phyloP scores from a whole-genome alignment of 2,888 invertebrate genomes.

The Galeruca laticollis region DNA sequence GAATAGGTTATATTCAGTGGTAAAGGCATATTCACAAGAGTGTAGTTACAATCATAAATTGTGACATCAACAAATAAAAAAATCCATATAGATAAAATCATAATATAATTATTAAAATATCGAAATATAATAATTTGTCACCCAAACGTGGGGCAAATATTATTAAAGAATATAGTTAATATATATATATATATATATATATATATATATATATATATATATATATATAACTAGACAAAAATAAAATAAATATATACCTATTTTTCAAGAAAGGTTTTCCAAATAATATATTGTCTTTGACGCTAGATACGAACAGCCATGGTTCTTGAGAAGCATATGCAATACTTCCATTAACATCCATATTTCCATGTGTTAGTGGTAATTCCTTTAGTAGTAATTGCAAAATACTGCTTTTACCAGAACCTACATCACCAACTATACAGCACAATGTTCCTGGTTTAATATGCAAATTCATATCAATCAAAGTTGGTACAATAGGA shows the following conservation, averaged over 20 bases:
- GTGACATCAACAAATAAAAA: too few relatives aligned
- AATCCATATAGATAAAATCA: too few relatives aligned
- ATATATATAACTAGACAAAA: neutral
- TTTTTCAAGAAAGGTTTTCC: conserved; percentile 74
- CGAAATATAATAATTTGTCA: too few relatives aligned
- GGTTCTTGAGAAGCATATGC: conserved; percentile 85
- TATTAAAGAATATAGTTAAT: too few relatives aligned
- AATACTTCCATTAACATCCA: conserved; percentile 73
- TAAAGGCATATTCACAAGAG: too few relatives aligned
- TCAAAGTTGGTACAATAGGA: conserved; percentile 63
- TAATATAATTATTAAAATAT: too few relatives aligned
- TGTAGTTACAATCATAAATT: too few relatives aligned
- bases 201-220: too few relatives aligned
- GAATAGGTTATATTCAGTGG: too few relatives aligned
- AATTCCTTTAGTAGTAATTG: conserved; percentile 81
- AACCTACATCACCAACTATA: conserved; percentile 75
- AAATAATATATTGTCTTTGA: conserved; percentile 86
- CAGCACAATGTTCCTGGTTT: conserved; percentile 65
- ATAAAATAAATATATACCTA: conserved; percentile 58
- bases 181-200: too few relatives aligned
- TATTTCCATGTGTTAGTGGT: conserved; percentile 71
- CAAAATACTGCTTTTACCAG: conserved; percentile 78
- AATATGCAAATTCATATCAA: conserved; percentile 67
- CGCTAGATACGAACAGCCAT: conserved; percentile 80
- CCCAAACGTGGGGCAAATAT: too few relatives aligned